Evolutionary conservation across 2,888 invertebrate species (phyloP), one percentile per base, ranked within the genome.

Genomic region (Petrophora chlorosata): DNA sequence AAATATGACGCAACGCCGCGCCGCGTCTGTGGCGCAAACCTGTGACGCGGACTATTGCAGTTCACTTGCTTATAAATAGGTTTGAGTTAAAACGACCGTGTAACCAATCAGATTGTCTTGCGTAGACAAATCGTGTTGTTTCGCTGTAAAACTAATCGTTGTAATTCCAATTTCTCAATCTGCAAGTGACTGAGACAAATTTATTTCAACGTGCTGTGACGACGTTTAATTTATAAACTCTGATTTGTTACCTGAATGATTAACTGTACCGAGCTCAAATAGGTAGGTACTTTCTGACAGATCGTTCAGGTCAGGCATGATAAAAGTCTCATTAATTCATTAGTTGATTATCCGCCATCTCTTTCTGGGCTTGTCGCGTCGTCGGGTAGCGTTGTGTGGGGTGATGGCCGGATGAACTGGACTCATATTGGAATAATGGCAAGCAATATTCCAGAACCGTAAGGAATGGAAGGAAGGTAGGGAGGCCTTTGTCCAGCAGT

Each of bases 111-210:
- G 69, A 75, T 76, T 77, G 77, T 80, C 70, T 63, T 64, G 61
- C 59, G 55, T 69, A 73, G 79, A 84, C 76, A 79, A 83, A 85
- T 79, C 75, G 76, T 70, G 68, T 72, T 63, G 77, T 73, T 79
- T 82, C 78, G 72, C 63, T 70, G 78, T 69, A 67, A 75, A 83
- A 81, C 75, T 80, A 82, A 83, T 85, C 75, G 70, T 73, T 72
- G 65, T 74, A 70, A 78, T 82, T 73, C 73, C 79, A 73, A 84
- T 84, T 80, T 81, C 82, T 80, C 79, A 80, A 83, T 77, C 69
- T 62, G 58, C 53, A 63, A 59, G 65, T 56, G 75, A 73, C 78
- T 73, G 72, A 68, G 75, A 76, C 75, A 64, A 75, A 85, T 84
- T 73, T 67, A 67, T 75, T 80, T 67, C 61, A 78, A 73, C 70